phyloP scores from a whole-genome alignment of 2,113 vertebrate genomes.

The Sceloporus undulatus region DNA sequence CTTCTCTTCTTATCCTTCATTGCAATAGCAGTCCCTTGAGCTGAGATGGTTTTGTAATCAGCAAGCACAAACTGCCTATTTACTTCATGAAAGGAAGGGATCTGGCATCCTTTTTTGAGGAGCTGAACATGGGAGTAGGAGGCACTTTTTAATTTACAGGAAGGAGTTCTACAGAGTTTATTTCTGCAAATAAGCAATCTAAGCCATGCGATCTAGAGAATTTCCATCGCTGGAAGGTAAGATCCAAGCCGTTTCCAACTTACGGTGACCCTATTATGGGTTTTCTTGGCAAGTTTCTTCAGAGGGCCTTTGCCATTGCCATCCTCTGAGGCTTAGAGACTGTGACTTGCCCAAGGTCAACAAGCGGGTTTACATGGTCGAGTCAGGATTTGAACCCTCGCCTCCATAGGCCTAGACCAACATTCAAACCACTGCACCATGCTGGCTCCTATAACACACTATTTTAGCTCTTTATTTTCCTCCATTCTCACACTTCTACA shows the following conservation, averaged over 20 bases:
- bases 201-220: slow-evolving; percentile 65
- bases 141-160: slow-evolving; percentile 1
- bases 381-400: too few species aligned
- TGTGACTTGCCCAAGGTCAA: background rate
- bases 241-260: background rate
- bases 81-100: slow-evolving; percentile 49
- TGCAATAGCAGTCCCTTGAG: slow-evolving; percentile 45
- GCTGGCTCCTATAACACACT: too few species aligned
- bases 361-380: too few species aligned
- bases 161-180: background rate
- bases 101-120: slow-evolving; percentile 25
- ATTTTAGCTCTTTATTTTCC: too few species aligned
- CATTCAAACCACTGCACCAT: too few species aligned
- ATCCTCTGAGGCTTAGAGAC: too few species aligned
- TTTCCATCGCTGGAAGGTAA: slow-evolving; percentile 54
- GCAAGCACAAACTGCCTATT: slow-evolving; percentile 56
- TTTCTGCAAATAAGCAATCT: slow-evolving; percentile 60
- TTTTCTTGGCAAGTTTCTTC: too few species aligned
- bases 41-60: slow-evolving; percentile 56
- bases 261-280: too few species aligned
- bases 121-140: background rate
- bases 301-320: too few species aligned
- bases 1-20: slow-evolving; percentile 62
- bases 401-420: too few species aligned
- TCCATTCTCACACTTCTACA: too few species aligned